Evolutionary conservation across 2,888 invertebrate species (phyloP).

Genomic region (Carpatolechia fugitivella): DNA sequence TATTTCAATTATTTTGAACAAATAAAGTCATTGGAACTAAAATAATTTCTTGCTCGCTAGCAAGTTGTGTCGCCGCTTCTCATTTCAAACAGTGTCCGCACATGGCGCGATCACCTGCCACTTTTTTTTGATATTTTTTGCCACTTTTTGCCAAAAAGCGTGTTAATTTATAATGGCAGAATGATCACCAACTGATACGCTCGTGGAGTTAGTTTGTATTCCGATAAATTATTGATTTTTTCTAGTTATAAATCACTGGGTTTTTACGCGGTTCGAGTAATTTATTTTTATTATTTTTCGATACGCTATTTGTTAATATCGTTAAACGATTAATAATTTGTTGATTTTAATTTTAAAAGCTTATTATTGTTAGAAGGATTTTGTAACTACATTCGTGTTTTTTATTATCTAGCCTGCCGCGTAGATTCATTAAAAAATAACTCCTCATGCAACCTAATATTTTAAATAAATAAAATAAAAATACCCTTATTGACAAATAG

Average conservation of each 20-base stretch:
- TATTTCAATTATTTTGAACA: no score
- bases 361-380: no score
- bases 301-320: not conserved
- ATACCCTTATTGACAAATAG: no score
- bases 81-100: conserved; percentile 10
- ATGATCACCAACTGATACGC: conserved; percentile 31
- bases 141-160: conserved; percentile 29
- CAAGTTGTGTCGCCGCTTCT: not conserved
- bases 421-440: no score
- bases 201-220: conserved; percentile 31
- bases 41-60: not conserved
- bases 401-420: no score
- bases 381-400: no score
- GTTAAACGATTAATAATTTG: not conserved
- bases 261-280: not conserved
- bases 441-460: no score
- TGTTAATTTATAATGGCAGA: conserved; percentile 42
- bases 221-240: conserved; percentile 25
- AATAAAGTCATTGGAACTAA: not conserved
- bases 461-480: no score
- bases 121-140: conserved; percentile 16
- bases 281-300: not conserved
- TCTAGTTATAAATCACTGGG: not conserved
- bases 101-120: conserved; percentile 33
- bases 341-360: no score